Conservation (phyloP, 2,113 vertebrate species). For the Rhinopomastus cyanomelas region DNA sequence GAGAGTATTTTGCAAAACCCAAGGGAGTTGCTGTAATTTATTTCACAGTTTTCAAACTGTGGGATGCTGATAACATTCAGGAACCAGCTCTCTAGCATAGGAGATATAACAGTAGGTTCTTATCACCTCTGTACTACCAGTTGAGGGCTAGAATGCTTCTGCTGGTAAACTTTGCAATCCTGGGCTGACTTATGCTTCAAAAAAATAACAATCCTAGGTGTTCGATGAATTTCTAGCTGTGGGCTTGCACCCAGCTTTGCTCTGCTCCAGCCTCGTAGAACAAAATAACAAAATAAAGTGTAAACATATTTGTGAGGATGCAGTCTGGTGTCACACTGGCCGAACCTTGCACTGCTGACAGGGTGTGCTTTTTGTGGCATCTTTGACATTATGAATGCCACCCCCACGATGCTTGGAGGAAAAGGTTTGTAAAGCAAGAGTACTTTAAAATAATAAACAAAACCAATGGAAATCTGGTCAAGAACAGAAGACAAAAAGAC, state of each 20-base stretch:
- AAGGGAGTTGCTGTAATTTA: background rate
- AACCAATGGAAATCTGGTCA: background rate
- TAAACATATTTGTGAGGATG: background rate
- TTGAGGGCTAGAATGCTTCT: background rate
- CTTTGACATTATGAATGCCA: background rate
- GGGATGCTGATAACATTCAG: background rate
- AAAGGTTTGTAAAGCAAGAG: accelerated
- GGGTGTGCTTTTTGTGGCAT: background rate
- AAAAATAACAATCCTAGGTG: background rate
- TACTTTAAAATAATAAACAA: background rate
- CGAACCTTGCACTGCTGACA: background rate
- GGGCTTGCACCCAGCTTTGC: background rate
- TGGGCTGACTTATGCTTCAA: background rate
- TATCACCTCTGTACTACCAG: background rate
- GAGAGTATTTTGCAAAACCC: background rate
- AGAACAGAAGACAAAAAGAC: background rate
- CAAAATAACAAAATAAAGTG: background rate
- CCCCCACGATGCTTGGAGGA: background rate
- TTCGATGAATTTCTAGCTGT: background rate
- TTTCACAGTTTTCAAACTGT: background rate
- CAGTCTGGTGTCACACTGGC: background rate
- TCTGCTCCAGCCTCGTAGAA: background rate
- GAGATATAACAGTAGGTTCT: background rate
- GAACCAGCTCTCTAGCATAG: background rate
- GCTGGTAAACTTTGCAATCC: background rate